phyloP scores from a whole-genome alignment of 1,140 invertebrate species.

The Drosophila fuyamai region DNA sequence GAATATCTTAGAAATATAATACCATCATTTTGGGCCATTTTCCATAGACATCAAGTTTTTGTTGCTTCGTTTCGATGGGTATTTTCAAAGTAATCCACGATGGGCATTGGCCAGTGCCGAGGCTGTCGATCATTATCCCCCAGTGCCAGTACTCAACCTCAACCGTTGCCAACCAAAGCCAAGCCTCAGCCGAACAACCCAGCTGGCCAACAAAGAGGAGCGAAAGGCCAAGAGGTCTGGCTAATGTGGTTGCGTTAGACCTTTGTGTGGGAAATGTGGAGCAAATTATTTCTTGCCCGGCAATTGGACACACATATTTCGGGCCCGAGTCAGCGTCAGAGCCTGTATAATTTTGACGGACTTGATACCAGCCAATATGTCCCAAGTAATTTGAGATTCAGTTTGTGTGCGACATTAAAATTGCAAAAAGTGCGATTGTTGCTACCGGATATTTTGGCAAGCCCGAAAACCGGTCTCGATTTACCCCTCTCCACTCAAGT shows the following conservation, averaged over 20 bases:
- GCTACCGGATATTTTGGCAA: conserved; percentile 78
- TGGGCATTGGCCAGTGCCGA: conserved; percentile 41
- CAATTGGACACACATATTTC: conserved; percentile 67
- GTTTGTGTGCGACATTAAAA: conserved; percentile 76
- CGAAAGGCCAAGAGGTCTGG: conserved; percentile 58
- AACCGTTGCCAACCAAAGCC: conserved; percentile 6
- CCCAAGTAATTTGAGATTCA: conserved; percentile 72
- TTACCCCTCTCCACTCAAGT: conserved; percentile 28
- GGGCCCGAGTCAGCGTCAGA: conserved; percentile 44
- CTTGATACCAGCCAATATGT: conserved; percentile 50
- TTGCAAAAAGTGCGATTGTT: conserved; percentile 70
- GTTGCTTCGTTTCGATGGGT: conserved; percentile 11
- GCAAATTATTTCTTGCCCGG: conserved; percentile 68
- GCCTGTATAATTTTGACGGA: conserved; percentile 44
- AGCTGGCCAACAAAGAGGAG: conserved; percentile 47
- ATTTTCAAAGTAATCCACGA: conserved; percentile 13
- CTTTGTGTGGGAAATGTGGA: conserved; percentile 71
- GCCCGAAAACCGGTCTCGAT: conserved; percentile 44
- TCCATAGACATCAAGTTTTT: neutral
- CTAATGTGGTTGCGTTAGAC: conserved; percentile 56
- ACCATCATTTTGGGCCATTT: neutral
- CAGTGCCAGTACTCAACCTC: conserved; percentile 24
- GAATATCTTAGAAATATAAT: too few relatives aligned
- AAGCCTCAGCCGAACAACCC: conserved; percentile 4
- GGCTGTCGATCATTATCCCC: conserved; percentile 49